phyloP scores from a whole-genome alignment of 2,113 vertebrate genomes.

The Lamprotornis superbus region DNA sequence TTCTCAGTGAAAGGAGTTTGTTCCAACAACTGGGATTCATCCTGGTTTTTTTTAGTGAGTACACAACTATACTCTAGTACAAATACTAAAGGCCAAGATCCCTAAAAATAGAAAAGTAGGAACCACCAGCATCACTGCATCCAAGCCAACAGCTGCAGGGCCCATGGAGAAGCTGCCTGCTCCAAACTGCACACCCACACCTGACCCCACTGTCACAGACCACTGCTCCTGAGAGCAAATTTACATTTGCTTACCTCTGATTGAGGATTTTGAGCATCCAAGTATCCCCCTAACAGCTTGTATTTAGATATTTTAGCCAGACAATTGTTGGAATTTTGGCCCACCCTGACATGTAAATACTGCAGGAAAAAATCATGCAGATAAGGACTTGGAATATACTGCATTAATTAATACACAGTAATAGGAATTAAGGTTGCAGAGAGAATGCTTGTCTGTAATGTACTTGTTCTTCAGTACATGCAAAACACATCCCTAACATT shows the following conservation, averaged over 20 bases:
- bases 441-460: neutral
- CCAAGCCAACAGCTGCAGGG: neutral
- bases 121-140: neutral
- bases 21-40: conserved; percentile 43
- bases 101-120: conserved; percentile 16
- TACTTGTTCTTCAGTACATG: neutral
- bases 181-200: neutral
- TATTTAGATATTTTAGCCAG: neutral
- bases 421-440: neutral
- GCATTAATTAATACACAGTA: neutral
- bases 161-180: neutral
- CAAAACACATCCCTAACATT: neutral
- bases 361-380: neutral
- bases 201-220: neutral
- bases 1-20: conserved; percentile 24
- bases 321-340: neutral
- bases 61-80: neutral
- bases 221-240: neutral
- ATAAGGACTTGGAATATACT: neutral
- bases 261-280: neutral
- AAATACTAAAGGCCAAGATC: neutral
- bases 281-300: neutral
- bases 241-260: neutral
- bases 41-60: neutral
- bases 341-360: neutral